Evolutionary conservation across 2,888 invertebrate species (phyloP).

Genomic region (Cistogaster globosa): DNA sequence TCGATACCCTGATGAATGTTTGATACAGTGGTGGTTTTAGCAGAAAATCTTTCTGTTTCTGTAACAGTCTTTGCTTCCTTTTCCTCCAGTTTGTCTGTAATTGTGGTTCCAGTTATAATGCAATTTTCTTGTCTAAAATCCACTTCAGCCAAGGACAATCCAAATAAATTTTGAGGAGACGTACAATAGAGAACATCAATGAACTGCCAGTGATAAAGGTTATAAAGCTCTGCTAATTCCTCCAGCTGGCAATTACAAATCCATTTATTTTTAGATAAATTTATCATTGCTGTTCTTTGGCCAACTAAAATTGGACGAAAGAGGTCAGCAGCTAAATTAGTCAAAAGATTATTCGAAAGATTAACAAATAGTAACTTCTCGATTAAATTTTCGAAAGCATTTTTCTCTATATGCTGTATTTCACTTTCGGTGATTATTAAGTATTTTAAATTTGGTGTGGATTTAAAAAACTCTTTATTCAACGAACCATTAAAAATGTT

Average conservation of each 20-base stretch:
- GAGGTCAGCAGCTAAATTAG: slow-evolving; percentile 71
- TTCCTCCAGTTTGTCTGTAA: no score
- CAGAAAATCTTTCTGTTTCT: no score
- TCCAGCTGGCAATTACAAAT: slow-evolving; percentile 76
- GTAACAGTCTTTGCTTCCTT: no score
- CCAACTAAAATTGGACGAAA: slow-evolving; percentile 69
- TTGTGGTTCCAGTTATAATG: background rate
- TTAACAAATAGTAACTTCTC: slow-evolving; percentile 75
- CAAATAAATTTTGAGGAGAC: slow-evolving; percentile 74
- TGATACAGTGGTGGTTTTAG: no score
- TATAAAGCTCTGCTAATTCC: slow-evolving; percentile 73
- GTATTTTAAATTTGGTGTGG: slow-evolving; percentile 75
- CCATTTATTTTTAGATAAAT: slow-evolving; percentile 77
- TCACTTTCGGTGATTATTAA: slow-evolving; percentile 74
- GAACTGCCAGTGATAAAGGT: slow-evolving; percentile 72
- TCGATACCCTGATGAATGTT: no score
- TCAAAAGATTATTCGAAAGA: slow-evolving; percentile 77
- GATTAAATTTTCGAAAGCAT: slow-evolving; percentile 76
- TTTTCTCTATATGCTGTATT: slow-evolving; percentile 74
- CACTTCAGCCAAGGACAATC: slow-evolving; percentile 74
- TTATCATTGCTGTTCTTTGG: slow-evolving; percentile 66
- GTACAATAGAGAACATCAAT: slow-evolving; percentile 77
- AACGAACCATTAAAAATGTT: slow-evolving; percentile 76
- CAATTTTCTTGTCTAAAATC: slow-evolving; percentile 63
- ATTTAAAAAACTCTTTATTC: slow-evolving; percentile 72